These are phyloP conservation scores for Mythimna pallens DNA, from an alignment of 2,888 invertebrate species.

Conservation along the genomic window DNA sequence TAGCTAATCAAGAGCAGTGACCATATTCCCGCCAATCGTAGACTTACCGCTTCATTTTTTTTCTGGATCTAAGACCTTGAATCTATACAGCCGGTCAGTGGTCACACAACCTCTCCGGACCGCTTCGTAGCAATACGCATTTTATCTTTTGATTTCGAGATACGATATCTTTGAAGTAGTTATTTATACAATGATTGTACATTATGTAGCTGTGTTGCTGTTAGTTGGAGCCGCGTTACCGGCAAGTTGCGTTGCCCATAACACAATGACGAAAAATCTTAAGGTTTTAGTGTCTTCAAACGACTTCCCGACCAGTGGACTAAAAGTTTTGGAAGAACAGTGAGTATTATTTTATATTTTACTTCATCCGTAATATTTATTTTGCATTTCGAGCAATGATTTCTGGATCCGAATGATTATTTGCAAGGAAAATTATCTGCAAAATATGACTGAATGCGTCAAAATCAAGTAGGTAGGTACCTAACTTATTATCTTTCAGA, in stretches of 20 bases:
- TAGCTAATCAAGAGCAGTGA: conserved; percentile 15
- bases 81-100: conserved; percentile 37
- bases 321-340: conserved; percentile 92
- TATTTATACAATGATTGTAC: conserved; percentile 64
- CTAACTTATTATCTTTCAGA: background rate
- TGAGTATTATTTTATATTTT: conserved; percentile 80
- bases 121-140: conserved; percentile 52
- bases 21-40: conserved; percentile 55
- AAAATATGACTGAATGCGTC: conserved; percentile 2
- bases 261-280: conserved; percentile 82
- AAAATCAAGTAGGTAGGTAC: background rate
- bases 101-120: conserved; percentile 46
- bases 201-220: conserved; percentile 53
- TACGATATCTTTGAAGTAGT: conserved; percentile 52
- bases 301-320: conserved; percentile 92
- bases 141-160: conserved; percentile 58
- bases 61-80: conserved; percentile 63
- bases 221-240: conserved; percentile 68
- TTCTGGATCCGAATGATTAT: background rate
- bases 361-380: background rate
- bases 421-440: background rate
- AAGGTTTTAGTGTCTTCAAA: conserved; percentile 94
- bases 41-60: conserved; percentile 53
- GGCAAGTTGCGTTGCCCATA: conserved; percentile 61
- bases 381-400: background rate